Evolutionary conservation across 2,888 invertebrate genomes (phyloP).

Genomic region (Eumacrocentrus americanus): DNA sequence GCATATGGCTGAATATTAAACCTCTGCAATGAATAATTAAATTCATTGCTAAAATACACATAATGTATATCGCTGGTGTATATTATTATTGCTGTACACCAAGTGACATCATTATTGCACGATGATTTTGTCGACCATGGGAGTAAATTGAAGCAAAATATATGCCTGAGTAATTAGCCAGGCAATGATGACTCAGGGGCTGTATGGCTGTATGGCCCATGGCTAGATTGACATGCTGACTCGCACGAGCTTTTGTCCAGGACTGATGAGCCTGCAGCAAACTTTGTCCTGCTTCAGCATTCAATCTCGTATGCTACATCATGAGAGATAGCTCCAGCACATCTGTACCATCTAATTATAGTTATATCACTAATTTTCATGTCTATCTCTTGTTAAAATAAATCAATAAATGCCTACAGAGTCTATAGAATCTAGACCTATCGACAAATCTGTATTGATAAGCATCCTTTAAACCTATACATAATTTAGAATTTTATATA

Average conservation of each 20-base stretch:
- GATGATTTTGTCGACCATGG: neutral
- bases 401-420: no score
- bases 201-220: neutral
- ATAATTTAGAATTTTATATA: neutral
- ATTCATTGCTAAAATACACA: neutral
- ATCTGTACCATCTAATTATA: neutral
- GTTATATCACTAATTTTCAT: neutral
- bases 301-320: neutral
- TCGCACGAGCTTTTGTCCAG: neutral
- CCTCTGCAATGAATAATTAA: conserved; percentile 25
- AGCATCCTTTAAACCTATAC: no score
- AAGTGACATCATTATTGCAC: neutral
- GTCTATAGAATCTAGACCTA: no score
- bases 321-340: neutral
- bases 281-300: neutral
- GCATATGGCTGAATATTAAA: conserved; percentile 40
- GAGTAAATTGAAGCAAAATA: neutral
- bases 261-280: neutral
- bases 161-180: neutral
- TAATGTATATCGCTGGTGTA: no score
- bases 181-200: neutral
- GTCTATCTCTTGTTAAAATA: neutral
- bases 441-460: no score
- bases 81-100: neutral
- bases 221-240: neutral